A percentile compares a stretch with the other conserved stretches of the same genome.
phyloP scores from a whole-genome alignment of 37 sponge, comb jelly and placozoan genomes.

The Spongilla lacustris region DNA sequence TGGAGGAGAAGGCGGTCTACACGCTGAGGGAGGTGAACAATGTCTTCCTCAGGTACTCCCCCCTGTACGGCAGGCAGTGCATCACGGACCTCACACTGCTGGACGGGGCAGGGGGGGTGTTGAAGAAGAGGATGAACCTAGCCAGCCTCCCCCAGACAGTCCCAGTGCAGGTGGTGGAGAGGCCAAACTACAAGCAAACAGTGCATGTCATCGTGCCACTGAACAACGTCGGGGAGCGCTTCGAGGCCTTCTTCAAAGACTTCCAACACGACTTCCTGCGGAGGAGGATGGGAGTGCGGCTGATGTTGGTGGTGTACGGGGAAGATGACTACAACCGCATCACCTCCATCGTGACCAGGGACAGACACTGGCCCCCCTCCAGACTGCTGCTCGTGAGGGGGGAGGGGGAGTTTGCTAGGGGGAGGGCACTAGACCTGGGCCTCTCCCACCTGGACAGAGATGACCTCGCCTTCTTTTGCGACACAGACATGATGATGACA shows the following conservation, averaged over 20 bases:
- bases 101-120: background rate
- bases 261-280: background rate
- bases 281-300: background rate
- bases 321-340: slow-evolving; percentile 5
- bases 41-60: slow-evolving; percentile 69
- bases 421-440: slow-evolving; percentile 15
- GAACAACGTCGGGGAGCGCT: slow-evolving; percentile 9
- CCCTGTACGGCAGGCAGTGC: slow-evolving; percentile 50
- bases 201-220: slow-evolving; percentile 32
- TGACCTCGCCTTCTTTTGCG: slow-evolving; percentile 35
- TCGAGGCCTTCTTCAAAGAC: slow-evolving; percentile 11
- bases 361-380: slow-evolving; percentile 10
- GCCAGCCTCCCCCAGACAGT: background rate
- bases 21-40: slow-evolving; percentile 50
- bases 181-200: background rate
- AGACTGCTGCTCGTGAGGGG: background rate
- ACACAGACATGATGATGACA: slow-evolving; percentile 27
- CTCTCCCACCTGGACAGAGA: background rate
- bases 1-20: slow-evolving; percentile 10
- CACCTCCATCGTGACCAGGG: background rate
- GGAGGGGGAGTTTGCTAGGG: slow-evolving; percentile 33
- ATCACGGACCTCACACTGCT: slow-evolving; percentile 47
- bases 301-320: slow-evolving; percentile 30
- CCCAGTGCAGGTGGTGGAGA: background rate
- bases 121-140: background rate